Evolutionary conservation across 2,113 vertebrate species (phyloP), one percentile per base, ranked within the genome.

Genomic region (Centrocercus urophasianus): DNA sequence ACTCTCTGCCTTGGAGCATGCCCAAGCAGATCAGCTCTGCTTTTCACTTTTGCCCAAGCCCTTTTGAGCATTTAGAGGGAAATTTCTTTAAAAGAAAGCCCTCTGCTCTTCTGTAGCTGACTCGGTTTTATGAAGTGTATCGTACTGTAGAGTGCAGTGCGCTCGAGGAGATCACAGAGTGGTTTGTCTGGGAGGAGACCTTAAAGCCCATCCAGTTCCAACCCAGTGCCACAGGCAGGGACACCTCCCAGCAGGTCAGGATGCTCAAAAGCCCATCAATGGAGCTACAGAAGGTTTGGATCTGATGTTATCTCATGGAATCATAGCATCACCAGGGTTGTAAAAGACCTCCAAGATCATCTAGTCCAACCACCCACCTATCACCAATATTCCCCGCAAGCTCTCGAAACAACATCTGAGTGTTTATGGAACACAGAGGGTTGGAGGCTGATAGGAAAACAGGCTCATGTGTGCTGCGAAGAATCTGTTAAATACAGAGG

Each of bases 1-100:
- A 1, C 71, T 2, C 9, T 4, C 34, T n/a, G 45, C 38, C 22
- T 43, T 5, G 25, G 48, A 54, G 56, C n/a, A 0, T 10, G 15
- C 43, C 63, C 57, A 24, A 28, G 11, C 57, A 66, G 18, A 36
- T 47, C 64, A 6, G 19, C 27, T 43, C 19, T 6, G 70, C 9
- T 4, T 60, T 30, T 27, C 9, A 0, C 13, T 59, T 59, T 27
- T 54, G n/a, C 25, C 54, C n/a, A 16, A 73, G 36, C 13, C 22
- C 27, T 45, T 69, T 20, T 21, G 32, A 61, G 28, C 5, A 2
- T 60, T 78, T 88, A 30, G 38, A 38, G 38, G 75, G 43, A 32
- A 48, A 30, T 82, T 47, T 20, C 36, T 4, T 48, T 69, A 5
- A 17, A 73, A 66, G 45, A 13, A 34, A 34, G 38, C 28, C 28